Conservation (phyloP, 2,888 invertebrate genomes). For the Apodemia hepburni region DNA sequence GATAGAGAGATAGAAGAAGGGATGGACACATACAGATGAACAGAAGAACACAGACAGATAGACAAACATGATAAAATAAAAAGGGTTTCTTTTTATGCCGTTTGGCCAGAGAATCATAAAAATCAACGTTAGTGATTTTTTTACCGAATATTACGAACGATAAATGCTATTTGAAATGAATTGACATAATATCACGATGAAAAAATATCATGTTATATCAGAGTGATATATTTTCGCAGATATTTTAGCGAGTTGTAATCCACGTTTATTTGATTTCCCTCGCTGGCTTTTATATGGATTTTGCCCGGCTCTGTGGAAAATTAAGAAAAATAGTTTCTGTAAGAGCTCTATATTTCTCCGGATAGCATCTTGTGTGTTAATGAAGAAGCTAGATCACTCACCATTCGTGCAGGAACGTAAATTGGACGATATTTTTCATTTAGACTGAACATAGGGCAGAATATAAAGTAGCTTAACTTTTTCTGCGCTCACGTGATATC, state of each 20-base stretch:
- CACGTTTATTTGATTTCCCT: constrained; percentile 8
- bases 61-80: no score
- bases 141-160: no score
- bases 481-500: no score
- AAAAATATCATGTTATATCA: not conserved
- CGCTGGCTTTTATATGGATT: constrained; percentile 7
- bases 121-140: no score
- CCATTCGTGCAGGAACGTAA: not conserved
- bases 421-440: constrained; percentile 1
- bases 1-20: no score
- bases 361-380: constrained; percentile 13
- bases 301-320: not conserved
- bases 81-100: no score
- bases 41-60: no score
- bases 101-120: no score
- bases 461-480: no score
- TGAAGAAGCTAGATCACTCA: constrained; percentile 10
- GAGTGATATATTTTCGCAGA: not conserved
- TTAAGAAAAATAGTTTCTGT: constrained; percentile 12
- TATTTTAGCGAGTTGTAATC: not conserved
- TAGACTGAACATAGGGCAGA: not conserved
- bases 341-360: not conserved
- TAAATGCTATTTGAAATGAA: no score
- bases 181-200: no score
- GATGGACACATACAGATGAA: no score